Evolutionary conservation across 2,113 vertebrate genomes (phyloP).

Genomic region (Acrocephalus arundinaceus): DNA sequence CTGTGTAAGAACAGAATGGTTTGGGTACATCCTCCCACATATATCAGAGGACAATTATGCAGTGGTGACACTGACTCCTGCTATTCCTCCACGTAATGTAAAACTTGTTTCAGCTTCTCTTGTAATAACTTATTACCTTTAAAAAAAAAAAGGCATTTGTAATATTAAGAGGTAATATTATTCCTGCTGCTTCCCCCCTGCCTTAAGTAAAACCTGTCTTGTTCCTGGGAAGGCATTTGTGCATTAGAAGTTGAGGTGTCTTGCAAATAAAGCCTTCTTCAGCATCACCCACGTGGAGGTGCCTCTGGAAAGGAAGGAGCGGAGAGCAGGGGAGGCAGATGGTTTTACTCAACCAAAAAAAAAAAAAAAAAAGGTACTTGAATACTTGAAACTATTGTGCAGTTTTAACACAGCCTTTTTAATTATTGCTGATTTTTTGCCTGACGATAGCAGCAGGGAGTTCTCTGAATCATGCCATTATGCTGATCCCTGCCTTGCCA

Average conservation of each 20-base stretch:
- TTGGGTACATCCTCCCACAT: not conserved
- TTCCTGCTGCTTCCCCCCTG: not conserved
- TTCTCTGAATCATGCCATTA: not conserved
- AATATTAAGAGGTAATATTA: not conserved
- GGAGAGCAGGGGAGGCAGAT: not conserved
- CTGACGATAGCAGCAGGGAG: not conserved
- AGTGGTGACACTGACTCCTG: not conserved
- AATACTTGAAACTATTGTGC: constrained; percentile 59
- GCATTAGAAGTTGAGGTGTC: not conserved
- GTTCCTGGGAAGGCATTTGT: constrained; percentile 14
- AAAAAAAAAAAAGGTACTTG: not conserved
- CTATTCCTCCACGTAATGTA: not conserved
- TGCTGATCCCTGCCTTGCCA: not conserved
- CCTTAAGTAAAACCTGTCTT: not conserved
- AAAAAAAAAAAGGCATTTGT: not conserved
- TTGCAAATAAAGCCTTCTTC: not conserved
- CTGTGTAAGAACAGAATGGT: not conserved
- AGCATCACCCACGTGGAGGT: not conserved
- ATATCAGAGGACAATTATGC: constrained; percentile 57
- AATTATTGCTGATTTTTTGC: not conserved
- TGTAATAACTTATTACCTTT: constrained; percentile 56
- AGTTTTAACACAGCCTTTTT: not conserved
- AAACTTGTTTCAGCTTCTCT: not conserved
- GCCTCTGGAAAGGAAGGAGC: not conserved
- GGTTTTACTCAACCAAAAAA: constrained; percentile 10